phyloP scores from a whole-genome alignment of 1,140 invertebrate species.

The Temnothorax curvispinosus region DNA sequence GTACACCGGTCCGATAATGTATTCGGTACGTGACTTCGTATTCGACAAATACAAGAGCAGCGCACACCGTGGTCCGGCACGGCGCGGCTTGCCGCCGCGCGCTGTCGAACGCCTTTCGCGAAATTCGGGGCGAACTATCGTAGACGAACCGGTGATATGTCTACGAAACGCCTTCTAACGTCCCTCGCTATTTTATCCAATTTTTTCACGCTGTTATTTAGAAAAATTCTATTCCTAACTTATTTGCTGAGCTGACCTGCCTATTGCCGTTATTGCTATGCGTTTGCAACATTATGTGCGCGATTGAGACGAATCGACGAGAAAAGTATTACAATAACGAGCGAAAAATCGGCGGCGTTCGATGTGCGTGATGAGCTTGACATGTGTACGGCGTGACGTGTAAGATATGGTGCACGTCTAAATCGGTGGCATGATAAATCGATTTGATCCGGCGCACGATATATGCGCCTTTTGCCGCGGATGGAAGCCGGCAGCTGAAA shows the following conservation, averaged over 20 bases:
- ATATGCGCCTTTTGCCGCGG: background rate
- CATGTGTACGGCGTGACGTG: background rate
- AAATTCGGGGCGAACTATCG: background rate
- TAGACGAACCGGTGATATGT: background rate
- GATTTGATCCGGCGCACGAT: constrained; percentile 7
- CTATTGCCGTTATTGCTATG: background rate
- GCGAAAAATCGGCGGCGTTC: background rate
- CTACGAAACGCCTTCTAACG: background rate
- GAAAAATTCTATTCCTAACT: background rate
- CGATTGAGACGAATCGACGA: background rate
- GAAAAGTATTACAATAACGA: background rate
- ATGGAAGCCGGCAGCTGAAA: background rate
- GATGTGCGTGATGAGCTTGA: background rate
- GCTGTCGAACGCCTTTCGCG: too few species aligned
- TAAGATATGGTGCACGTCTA: background rate
- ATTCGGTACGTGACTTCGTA: constrained; percentile 76
- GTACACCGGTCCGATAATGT: constrained; percentile 73
- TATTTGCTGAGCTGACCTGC: background rate
- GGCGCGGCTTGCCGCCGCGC: constrained; percentile 18
- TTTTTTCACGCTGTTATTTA: constrained; percentile 11
- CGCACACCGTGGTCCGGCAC: constrained; percentile 56
- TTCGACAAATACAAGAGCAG: constrained; percentile 73
- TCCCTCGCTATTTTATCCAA: background rate
- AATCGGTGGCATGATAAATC: background rate
- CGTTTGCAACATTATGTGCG: background rate